A percentile compares a stretch with the other conserved stretches of the same genome.
Evolutionary conservation across 2,888 invertebrate species (phyloP).

Genomic region (Oxycera nigricornis): DNA sequence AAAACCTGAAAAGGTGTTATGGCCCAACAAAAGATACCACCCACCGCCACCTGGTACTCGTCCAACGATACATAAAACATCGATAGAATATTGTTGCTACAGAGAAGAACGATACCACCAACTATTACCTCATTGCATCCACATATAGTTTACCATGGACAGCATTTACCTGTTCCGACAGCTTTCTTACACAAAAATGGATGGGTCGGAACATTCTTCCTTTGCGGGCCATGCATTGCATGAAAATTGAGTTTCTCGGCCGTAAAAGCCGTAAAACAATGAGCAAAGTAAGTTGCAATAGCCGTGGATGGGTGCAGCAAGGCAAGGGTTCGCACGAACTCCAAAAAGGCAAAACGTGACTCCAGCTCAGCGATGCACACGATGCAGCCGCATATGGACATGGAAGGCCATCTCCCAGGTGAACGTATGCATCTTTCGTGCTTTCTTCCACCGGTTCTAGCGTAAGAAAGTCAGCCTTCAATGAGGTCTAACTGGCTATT

Average conservation of each 20-base stretch:
- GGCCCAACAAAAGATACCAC: background rate
- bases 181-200: background rate
- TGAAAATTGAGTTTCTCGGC: slow-evolving; percentile 13
- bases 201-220: background rate
- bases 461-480: slow-evolving; percentile 12
- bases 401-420: background rate
- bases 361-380: background rate
- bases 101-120: background rate
- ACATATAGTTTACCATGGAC: background rate
- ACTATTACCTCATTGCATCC: background rate
- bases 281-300: slow-evolving; percentile 7
- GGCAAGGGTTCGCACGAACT: slow-evolving; percentile 21
- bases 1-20: background rate
- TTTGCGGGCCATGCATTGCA: background rate
- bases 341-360: slow-evolving; percentile 29
- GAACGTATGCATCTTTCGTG: slow-evolving; percentile 17
- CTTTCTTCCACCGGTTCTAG: slow-evolving; percentile 3
- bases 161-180: background rate
- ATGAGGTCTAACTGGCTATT: background rate
- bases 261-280: slow-evolving; percentile 5
- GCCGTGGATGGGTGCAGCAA: background rate
- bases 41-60: background rate
- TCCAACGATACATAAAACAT: background rate
- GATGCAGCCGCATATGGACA: background rate
- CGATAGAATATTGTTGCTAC: background rate